These are phyloP conservation scores for Takifugu ocellatus DNA, from an alignment of 2,797 vertebrate species.

Conservation along the genomic window DNA sequence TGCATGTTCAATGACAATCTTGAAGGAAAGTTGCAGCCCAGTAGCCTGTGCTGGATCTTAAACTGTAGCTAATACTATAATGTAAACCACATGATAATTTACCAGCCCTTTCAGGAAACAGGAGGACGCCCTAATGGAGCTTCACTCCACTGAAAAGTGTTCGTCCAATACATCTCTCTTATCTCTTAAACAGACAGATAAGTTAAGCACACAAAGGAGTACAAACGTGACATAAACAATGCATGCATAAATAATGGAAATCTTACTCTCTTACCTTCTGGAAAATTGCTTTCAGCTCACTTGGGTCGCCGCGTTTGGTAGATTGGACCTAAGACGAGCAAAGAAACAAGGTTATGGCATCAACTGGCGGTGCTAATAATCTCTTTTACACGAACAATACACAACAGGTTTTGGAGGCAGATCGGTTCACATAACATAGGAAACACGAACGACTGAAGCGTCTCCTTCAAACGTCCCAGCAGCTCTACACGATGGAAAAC, in stretches of 20 bases:
- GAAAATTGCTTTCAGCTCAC: slow-evolving; percentile 89
- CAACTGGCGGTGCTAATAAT: neutral
- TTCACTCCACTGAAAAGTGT: neutral
- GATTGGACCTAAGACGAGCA: slow-evolving; percentile 81
- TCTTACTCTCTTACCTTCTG: slow-evolving; percentile 82
- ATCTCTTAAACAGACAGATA: neutral
- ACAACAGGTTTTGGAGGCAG: no score
- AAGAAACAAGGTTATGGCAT: neutral
- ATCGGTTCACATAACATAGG: neutral
- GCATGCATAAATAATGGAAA: neutral
- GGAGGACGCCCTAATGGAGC: slow-evolving; percentile 1
- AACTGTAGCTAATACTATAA: slow-evolving; percentile 32
- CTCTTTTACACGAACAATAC: neutral
- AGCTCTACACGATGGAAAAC: neutral
- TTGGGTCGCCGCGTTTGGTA: slow-evolving; percentile 91
- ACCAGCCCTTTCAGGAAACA: slow-evolving; percentile 4
- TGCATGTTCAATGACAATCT: no score
- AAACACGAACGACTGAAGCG: neutral
- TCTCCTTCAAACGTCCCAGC: slow-evolving; percentile 47
- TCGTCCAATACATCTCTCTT: neutral
- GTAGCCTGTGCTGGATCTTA: slow-evolving; percentile 9
- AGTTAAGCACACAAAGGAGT: neutral
- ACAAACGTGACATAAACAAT: neutral
- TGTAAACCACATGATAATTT: slow-evolving; percentile 50
- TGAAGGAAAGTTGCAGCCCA: neutral